Conservation (phyloP, 2,797 vertebrate species). For the Thripadectes ignobilis region DNA sequence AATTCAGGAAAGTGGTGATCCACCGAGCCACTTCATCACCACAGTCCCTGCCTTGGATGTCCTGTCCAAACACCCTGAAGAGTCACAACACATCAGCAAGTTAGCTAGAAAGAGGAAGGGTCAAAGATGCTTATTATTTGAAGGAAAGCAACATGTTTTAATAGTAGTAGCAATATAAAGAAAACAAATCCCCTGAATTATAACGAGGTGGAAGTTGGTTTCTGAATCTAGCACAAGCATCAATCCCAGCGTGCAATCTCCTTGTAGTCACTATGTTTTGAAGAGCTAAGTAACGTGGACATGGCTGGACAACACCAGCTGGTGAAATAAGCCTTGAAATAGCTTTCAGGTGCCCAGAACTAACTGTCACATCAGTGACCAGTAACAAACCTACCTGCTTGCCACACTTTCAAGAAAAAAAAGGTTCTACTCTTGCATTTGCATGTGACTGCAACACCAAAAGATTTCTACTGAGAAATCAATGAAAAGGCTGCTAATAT, state of each 20-base stretch:
- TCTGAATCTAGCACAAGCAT: background rate
- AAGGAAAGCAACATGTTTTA: background rate
- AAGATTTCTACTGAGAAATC: background rate
- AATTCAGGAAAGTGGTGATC: conserved; percentile 84
- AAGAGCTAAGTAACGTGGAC: background rate
- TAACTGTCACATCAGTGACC: background rate
- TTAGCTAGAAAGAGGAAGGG: background rate
- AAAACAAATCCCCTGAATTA: background rate
- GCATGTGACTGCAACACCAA: accelerated
- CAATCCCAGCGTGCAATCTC: background rate
- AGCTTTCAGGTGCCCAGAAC: background rate
- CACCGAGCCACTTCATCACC: conserved; percentile 86
- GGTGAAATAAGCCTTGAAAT: background rate
- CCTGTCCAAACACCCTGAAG: conserved; percentile 83
- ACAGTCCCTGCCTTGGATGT: conserved; percentile 91
- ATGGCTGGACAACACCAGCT: background rate
- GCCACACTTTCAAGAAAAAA: background rate
- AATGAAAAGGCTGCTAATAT: background rate
- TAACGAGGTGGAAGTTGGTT: accelerated
- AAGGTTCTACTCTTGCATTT: background rate
- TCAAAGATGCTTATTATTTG: background rate
- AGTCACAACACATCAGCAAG: background rate
- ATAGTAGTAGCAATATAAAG: background rate
- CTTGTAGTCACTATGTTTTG: background rate
- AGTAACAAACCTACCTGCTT: background rate